Evolutionary conservation across 1,140 invertebrate species (phyloP), one percentile per base, ranked within the genome.

Genomic region (Phymastichus coffea): DNA sequence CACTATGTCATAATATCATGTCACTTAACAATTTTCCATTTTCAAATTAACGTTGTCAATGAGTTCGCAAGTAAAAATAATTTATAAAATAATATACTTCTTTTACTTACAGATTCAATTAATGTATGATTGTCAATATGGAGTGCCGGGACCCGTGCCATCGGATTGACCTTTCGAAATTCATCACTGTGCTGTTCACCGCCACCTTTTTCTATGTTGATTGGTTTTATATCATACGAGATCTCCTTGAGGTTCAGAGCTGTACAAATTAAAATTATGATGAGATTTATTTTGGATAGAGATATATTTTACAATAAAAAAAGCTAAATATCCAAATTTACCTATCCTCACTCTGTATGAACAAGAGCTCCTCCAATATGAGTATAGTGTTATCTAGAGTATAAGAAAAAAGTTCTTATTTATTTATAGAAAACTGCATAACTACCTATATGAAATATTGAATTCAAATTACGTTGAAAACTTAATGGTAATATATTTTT

Each of bases 201-300:
- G 7, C 88, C 91, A 53, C 82, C 88, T 81, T 90, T 94, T 72
- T 95, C 87, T 30, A 99, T 80, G 76, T 95, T 93, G 12, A 98
- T 89, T 20, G 93, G 85, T 73, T 89, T 90, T 70, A 93, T 94
- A 65, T 98, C 94, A 76, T 97, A 98, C 6, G 94, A 91, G 70
- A 99, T 93, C 74, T 92, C 91, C 79, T 99, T 98, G 20, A 95
- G 79, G 65, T 93, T 93, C 33, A 99, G 81, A 37, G 93, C 90
- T 88, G 69, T 33, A 77, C 67, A 65, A 52, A 65, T 61, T 57
- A 57, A 60, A 40, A 67, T 52, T 48, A 43, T 37, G 40, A 4
- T n/a, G 25, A 56, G 47, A 38, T 6, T 56, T 23, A 55, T 51
- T 52, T 47, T 33, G 38, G 20, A 40, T 40, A 12, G 17, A 17